phyloP scores from a whole-genome alignment of 2,797 vertebrate genomes.

The Spea hammondii region DNA sequence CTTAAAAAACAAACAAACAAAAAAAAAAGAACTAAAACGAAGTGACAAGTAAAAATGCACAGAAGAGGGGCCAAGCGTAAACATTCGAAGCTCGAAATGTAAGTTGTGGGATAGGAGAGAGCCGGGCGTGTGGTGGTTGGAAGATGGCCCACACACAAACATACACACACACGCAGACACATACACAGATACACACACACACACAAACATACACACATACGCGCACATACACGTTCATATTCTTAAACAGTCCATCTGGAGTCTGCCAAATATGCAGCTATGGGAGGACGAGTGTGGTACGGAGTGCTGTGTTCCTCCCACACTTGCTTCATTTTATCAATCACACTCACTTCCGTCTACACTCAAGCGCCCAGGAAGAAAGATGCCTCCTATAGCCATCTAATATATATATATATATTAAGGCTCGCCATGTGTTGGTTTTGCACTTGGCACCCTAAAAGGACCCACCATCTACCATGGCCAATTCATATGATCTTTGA shows the following conservation, averaged over 20 bases:
- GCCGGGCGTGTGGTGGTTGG: slow-evolving; percentile 60
- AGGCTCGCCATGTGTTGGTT: too few relatives aligned
- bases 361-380: background rate
- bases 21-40: slow-evolving; percentile 2
- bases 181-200: too few relatives aligned
- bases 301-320: background rate
- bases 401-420: background rate
- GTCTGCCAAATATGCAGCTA: slow-evolving; percentile 57
- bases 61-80: slow-evolving; percentile 50
- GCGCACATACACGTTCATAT: slow-evolving; percentile 56
- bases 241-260: slow-evolving; percentile 64
- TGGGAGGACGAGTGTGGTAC: slow-evolving; percentile 32
- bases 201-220: too few relatives aligned
- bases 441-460: too few relatives aligned
- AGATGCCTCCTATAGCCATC: background rate
- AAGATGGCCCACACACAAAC: slow-evolving; percentile 57
- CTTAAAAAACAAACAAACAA: background rate
- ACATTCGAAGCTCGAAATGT: slow-evolving; percentile 63
- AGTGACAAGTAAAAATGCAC: too few relatives aligned
- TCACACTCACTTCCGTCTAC: background rate
- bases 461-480: too few relatives aligned
- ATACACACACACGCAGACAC: too few relatives aligned
- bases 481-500: too few relatives aligned
- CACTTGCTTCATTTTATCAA: background rate
- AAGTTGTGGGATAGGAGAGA: slow-evolving; percentile 60